Evolutionary conservation across 2,797 vertebrate species (phyloP), one percentile per base, ranked within the genome.

Genomic region (Trematomus bernacchii): DNA sequence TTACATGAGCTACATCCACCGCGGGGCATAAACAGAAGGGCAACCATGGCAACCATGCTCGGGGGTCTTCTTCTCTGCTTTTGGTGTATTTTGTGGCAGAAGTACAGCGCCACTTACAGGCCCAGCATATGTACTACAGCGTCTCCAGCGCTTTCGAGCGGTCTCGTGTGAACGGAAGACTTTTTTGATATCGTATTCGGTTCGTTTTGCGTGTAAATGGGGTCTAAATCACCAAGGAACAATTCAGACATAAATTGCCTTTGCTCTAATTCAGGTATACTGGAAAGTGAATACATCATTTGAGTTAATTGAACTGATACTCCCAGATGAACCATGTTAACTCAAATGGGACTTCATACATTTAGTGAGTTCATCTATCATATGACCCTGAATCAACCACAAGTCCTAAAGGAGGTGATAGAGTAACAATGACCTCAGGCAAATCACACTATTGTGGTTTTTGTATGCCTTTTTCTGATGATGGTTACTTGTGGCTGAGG

Each of bases 191-290:
- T n/a, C n/a, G n/a, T n/a, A n/a, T n/a, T n/a, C n/a, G n/a, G n/a
- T n/a, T n/a, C n/a, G n/a, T n/a, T n/a, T n/a, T n/a, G n/a, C n/a
- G n/a, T n/a, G n/a, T n/a, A n/a, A n/a, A n/a, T n/a, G n/a, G n/a
- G n/a, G n/a, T n/a, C n/a, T n/a, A 58, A 80, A 78, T 76, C 30
- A 73, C 54, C 10, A 44, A 71, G 14, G 30, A 73, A 62, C 44
- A 67, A 48, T 69, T 61, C 65, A 51, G 37, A 30, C n/a, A 58
- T 37, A 14, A 40, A 62, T 30, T 52, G n/a, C 69, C 12, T 3
- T 44, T 18, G 27, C 48, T 68, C 40, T 65, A 61, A n/a, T 40
- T 12, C 42, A 61, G 7, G 48, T 60, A 86, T 42, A 54, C 57
- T 61, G 66, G 64, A 46, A 52, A 57, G 51, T n/a, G n/a, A n/a